Percentiles rank a stretch among this genome's conserved stretches.
Conservation (phyloP, 2,888 invertebrate genomes). For the Drosophila emarginata region DNA sequence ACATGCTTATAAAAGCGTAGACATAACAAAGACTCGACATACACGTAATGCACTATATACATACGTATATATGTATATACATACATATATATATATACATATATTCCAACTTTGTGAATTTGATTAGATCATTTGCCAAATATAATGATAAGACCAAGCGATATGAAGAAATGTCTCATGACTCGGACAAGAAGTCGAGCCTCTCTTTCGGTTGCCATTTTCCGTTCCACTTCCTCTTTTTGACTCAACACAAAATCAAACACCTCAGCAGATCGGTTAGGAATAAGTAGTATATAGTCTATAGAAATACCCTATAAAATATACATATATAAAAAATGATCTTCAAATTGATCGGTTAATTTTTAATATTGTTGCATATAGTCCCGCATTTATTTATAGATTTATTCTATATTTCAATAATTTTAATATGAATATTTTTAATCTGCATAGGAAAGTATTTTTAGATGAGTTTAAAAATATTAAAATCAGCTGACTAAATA, state of each 20-base stretch:
- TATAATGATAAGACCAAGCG: conserved; percentile 5
- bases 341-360: too few species aligned
- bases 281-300: too few species aligned
- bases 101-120: not conserved
- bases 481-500: too few species aligned
- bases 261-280: not conserved
- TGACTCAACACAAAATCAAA: not conserved
- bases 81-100: not conserved
- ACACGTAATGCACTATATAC: not conserved
- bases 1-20: conserved; percentile 19
- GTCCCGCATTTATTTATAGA: too few species aligned
- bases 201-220: not conserved
- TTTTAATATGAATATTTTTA: too few species aligned
- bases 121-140: conserved; percentile 7
- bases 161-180: not conserved
- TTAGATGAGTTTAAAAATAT: too few species aligned
- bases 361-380: too few species aligned
- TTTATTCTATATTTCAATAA: too few species aligned
- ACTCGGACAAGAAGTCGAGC: not conserved
- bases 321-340: too few species aligned
- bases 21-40: conserved; percentile 20
- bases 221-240: not conserved
- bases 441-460: too few species aligned
- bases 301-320: too few species aligned
- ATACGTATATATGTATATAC: not conserved